A percentile compares a stretch with the other conserved stretches of the same genome.
Evolutionary conservation across 2,888 invertebrate genomes (phyloP).

Genomic region (Gisinianus flammeolus): DNA sequence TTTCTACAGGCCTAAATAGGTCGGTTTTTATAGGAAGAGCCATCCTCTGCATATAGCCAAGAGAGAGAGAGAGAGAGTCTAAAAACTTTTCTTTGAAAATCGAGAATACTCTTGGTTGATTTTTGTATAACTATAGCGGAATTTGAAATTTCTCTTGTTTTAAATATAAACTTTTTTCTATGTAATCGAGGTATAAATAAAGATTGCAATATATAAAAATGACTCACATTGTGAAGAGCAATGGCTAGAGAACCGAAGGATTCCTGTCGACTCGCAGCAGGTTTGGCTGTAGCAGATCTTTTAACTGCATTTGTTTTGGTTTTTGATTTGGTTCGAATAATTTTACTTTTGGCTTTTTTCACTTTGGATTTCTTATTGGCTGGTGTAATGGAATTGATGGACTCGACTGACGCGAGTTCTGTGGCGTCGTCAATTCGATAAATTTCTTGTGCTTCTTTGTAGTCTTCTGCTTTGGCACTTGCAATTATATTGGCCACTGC

Average conservation of each 20-base stretch:
- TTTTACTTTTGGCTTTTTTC: conserved; percentile 24
- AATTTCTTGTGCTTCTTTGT: conserved; percentile 3
- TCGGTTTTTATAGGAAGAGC: no score
- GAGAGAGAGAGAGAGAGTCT: no score
- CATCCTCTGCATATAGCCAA: no score
- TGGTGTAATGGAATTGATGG: neutral
- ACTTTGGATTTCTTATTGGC: neutral
- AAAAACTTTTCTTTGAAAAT: no score
- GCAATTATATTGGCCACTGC: conserved; percentile 37
- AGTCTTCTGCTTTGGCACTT: conserved; percentile 23
- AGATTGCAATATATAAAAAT: neutral
- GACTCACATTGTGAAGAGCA: conserved; percentile 24
- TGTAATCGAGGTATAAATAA: neutral
- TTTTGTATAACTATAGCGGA: no score
- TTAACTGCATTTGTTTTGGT: conserved; percentile 1
- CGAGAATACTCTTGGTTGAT: no score
- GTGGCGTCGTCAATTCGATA: conserved; percentile 5
- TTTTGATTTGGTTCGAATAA: conserved; percentile 20
- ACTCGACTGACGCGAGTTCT: neutral
- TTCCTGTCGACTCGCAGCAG: neutral
- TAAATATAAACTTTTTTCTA: no score
- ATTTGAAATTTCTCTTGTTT: no score
- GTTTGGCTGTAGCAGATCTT: conserved; percentile 8
- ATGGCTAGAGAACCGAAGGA: conserved; percentile 23
- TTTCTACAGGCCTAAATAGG: no score